Evolutionary conservation across 2,888 invertebrate genomes (phyloP).

Genomic region (Cremastinae sp.): DNA sequence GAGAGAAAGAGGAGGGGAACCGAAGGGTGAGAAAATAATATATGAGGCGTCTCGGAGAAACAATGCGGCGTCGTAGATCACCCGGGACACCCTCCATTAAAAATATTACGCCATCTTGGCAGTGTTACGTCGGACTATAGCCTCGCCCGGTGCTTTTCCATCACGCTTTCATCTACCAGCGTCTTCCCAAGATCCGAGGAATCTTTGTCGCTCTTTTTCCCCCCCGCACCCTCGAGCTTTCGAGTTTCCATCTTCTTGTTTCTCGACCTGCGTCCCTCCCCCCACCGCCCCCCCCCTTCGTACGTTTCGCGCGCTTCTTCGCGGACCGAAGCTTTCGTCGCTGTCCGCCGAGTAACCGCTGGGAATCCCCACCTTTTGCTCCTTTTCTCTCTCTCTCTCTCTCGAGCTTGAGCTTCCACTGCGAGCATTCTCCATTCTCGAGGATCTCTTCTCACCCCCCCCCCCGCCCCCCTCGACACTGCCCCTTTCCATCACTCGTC

Average conservation of each 20-base stretch:
- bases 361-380: constrained; percentile 15
- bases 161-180: constrained; percentile 56
- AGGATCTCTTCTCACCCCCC: constrained; percentile 28
- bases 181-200: constrained; percentile 50
- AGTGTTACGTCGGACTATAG: constrained; percentile 63
- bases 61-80: constrained; percentile 79
- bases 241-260: constrained; percentile 3
- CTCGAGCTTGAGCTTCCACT: not conserved
- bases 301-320: constrained; percentile 42
- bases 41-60: constrained; percentile 76
- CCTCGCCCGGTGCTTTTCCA: constrained; percentile 47
- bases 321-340: constrained; percentile 35
- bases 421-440: constrained; percentile 44
- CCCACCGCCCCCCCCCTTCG: constrained; percentile 39
- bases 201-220: constrained; percentile 47
- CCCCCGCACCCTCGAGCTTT: constrained; percentile 24
- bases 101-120: constrained; percentile 79
- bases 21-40: constrained; percentile 72
- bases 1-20: constrained; percentile 56
- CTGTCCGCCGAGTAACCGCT: too few relatives aligned
- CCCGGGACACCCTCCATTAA: constrained; percentile 79
- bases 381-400: not conserved
- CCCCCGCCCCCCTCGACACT: constrained; percentile 20
- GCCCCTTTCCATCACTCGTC: constrained; percentile 46
- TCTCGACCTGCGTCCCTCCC: too few relatives aligned